Conservation (phyloP, 2,113 vertebrate genomes). For the Ptyas mucosa region DNA sequence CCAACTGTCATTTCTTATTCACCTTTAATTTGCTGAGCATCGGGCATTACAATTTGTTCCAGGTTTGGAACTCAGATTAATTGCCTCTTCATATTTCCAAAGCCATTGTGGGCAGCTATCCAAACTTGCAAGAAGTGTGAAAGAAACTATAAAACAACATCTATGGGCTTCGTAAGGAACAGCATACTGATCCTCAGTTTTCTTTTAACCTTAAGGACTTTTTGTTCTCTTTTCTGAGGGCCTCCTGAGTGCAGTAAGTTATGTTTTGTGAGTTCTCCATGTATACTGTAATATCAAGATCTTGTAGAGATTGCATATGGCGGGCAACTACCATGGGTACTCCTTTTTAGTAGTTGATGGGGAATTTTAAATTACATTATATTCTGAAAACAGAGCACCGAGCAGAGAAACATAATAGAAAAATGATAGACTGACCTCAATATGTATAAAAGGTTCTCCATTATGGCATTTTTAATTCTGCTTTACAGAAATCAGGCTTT, state of each 20-base stretch:
- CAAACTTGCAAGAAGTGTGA: neutral
- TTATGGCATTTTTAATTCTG: conserved; percentile 3
- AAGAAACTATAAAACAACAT: conserved; percentile 3
- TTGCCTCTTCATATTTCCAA: neutral
- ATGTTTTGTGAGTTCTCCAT: neutral
- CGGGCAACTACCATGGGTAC: neutral
- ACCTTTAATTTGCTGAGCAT: neutral
- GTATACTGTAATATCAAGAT: neutral
- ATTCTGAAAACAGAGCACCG: neutral
- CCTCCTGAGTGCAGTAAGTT: neutral
- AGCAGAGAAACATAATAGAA: conserved; percentile 1
- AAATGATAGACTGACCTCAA: conserved; percentile 3
- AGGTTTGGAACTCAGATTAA: neutral
- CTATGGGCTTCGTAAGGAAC: neutral
- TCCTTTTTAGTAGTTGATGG: neutral
- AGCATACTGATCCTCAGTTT: neutral
- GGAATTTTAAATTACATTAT: conserved; percentile 19
- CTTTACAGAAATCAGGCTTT: neutral
- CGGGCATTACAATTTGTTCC: neutral
- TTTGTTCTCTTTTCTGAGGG: conserved; percentile 4
- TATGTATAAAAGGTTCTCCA: neutral
- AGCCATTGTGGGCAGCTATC: neutral
- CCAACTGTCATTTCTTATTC: neutral
- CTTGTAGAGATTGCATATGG: neutral
- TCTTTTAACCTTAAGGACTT: conserved; percentile 15